Percentiles rank a stretch among this genome's conserved stretches.
phyloP scores from a whole-genome alignment of 2,888 invertebrate genomes.

The Coelogynopora nodosa region DNA sequence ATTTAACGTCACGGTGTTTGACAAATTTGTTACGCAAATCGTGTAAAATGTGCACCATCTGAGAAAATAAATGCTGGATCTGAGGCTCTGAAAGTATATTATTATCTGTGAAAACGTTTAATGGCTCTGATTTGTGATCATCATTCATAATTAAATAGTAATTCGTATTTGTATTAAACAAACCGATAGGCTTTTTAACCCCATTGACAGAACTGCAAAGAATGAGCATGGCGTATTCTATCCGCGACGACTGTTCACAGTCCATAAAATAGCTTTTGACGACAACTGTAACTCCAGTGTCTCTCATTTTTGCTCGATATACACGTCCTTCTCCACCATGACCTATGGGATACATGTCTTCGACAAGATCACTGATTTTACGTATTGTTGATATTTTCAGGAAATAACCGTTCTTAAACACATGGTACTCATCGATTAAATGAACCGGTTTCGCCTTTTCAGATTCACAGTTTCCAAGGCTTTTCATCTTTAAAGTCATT shows the following conservation, averaged over 20 bases:
- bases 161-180: conserved; percentile 24
- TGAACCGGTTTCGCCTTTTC: not conserved
- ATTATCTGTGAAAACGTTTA: conserved; percentile 17
- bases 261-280: conserved; percentile 42
- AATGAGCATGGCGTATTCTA: conserved; percentile 39
- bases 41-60: conserved; percentile 39
- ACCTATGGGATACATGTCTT: conserved; percentile 31
- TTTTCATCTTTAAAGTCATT: not conserved
- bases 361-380: conserved; percentile 35
- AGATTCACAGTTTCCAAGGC: not conserved
- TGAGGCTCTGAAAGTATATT: conserved; percentile 16
- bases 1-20: conserved; percentile 37
- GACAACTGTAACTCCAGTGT: conserved; percentile 13
- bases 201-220: conserved; percentile 16
- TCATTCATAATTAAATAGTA: conserved; percentile 38
- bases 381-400: not conserved
- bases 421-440: not conserved
- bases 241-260: conserved; percentile 41
- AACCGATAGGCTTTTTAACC: conserved; percentile 34
- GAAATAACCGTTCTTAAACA: not conserved
- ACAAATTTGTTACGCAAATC: conserved; percentile 38
- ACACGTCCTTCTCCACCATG: conserved; percentile 39
- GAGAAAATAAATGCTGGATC: conserved; percentile 35
- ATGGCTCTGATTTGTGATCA: conserved; percentile 37
- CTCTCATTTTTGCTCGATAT: conserved; percentile 34